Base-by-base conservation (phyloP, 2,113 vertebrate species). In the Lynx canadensis region DNA sequence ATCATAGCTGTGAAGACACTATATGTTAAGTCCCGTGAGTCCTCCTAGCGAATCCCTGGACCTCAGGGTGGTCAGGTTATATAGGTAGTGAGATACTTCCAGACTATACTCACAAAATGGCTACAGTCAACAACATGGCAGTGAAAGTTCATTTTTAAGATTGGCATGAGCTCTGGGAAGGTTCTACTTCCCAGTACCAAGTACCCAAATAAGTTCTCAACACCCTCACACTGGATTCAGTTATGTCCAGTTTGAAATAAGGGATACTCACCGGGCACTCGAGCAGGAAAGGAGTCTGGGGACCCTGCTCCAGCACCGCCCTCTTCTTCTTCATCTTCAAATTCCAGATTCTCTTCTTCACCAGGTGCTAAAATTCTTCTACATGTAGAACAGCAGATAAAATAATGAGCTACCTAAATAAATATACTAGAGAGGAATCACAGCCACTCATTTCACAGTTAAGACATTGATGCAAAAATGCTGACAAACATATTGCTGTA, bases 341-440 rank as follows among this genome's bases (percentile, higher is more conserved):
- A 98, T 97, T 99, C 99, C 81, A 99, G 99, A 98, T 99, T 99
- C 98, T 99, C 99, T 97, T 99, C 99, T 98, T 99, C 99, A 80
- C 99, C 99, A 21, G 99, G 99, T 87, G 99, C 99, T 25, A 99
- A 99, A 98, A 99, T 99, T 99, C 99, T 99, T 98, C 99, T 99
- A 97, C 84, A 89, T 36, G 84, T 97, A 96, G 63, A 87, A 94
- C 69, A 36, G 80, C 11, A 87, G 4, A 81, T 74, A 91, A 79
- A 21, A 41, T 0, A 93, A 21, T 85, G 23, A 97, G 84, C 65
- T 31, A 15, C 5, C n/a, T 18, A 69, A 81, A 7, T 15, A 65
- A 45, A 21, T 52, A 38, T 0, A 38, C 2, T 3, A 66, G 7
- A 7, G 18, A 91, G 52, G 45, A 23, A 41, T 50, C 48, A 16